Base-by-base conservation (phyloP, 2,113 vertebrate genomes). In the Tiliqua scincoides region DNA sequence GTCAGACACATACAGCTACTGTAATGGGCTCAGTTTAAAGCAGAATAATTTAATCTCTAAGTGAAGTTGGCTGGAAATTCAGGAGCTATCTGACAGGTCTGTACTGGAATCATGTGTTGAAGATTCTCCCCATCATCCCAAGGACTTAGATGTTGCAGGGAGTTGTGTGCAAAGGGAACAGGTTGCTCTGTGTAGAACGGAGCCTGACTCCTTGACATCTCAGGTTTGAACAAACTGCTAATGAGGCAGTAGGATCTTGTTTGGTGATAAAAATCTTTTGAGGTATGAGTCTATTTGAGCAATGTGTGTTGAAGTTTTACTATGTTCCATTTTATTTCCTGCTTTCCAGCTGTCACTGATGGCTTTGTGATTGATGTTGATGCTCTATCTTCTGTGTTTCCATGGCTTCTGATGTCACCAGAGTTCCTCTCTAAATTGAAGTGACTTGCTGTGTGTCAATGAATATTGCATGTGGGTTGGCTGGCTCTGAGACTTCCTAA, bases 241-340 rank as follows among this genome's bases (percentile, higher is more conserved):
- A 79, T 77, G 14, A 12, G 35, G 57, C 37, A 71, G 30, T 32
- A 8, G 75, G 40, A 72, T 40, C 18, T 25, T 63, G 80, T 83
- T 83, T 68, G 74, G 59, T 73, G 75, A 79, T 72, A 72, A 40
- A 72, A 88, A 83, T 88, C 63, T 62, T 71, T 17, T 83, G 67
- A 79, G 37, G 75, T 57, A 85, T 85, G 75, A 71, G 67, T 79
- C 54, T 37, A 43, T 23, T 63, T 79, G 35, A 63, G 59, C 63
- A 72, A 72, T 83, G 57, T 70, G 57, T 37, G 32, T 71, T 83
- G 72, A 77, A 77, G 73, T 61, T 77, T 77, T 72, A 48, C 74
- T 67, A 62, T 78, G 74, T 87, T 83, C 57, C 67, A 71, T 83
- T 83, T 70, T 83, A 72, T 83, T 87, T 83, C 54, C 23, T 83